A percentile compares a stretch with the other conserved stretches of the same genome.
These are phyloP conservation scores for Fabriciana adippe DNA, from an alignment of 2,888 invertebrate genomes.

Conservation along the genomic window DNA sequence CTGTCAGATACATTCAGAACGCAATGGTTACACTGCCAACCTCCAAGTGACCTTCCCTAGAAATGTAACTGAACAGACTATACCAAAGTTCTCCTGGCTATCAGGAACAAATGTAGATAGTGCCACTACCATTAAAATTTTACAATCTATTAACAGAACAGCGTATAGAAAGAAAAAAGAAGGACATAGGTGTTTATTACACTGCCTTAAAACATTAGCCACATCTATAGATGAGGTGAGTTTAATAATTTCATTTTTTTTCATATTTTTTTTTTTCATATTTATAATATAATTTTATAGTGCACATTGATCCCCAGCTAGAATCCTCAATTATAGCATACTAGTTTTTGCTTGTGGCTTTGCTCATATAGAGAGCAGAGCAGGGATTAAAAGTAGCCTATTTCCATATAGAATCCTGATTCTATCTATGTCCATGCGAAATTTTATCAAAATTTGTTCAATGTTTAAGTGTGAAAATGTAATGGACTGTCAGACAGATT, in stretches of 20 bases:
- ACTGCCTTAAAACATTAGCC: constrained; percentile 86
- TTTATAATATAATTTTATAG: not conserved
- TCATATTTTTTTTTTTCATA: not conserved
- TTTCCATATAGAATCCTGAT: too few species aligned
- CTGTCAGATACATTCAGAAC: constrained; percentile 82
- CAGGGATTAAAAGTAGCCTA: too few species aligned
- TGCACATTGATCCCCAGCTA: too few species aligned
- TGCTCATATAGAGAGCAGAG: too few species aligned
- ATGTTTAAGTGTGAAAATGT: too few species aligned
- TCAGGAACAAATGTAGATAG: constrained; percentile 85
- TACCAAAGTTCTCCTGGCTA: constrained; percentile 78
- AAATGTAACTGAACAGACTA: constrained; percentile 70
- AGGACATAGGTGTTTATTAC: constrained; percentile 93
- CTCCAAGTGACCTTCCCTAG: constrained; percentile 84
- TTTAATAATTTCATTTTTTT: not conserved
- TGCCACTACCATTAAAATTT: constrained; percentile 86
- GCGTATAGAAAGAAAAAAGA: constrained; percentile 92
- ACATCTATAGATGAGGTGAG: constrained; percentile 76
- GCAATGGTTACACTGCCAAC: constrained; percentile 79
- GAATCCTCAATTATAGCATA: too few species aligned
- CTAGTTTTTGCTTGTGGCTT: too few species aligned
- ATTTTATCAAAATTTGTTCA: too few species aligned
- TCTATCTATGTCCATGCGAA: too few species aligned
- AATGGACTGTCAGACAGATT: too few species aligned
- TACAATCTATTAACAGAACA: constrained; percentile 90